These are phyloP conservation scores for Melanaphis sacchari DNA, from an alignment of 1,140 invertebrate species.

Conservation along the genomic window DNA sequence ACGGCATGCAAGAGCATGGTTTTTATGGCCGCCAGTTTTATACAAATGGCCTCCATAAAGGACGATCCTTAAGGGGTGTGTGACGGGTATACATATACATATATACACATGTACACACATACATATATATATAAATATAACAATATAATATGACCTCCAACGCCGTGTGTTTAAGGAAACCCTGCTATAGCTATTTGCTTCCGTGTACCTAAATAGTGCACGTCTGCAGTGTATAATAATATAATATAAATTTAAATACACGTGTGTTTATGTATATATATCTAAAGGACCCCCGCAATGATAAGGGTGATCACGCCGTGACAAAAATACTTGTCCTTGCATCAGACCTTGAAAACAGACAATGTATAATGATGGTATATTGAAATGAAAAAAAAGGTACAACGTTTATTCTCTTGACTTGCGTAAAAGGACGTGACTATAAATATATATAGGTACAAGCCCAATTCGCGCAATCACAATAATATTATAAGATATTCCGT, in stretches of 20 bases:
- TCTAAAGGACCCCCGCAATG: background rate
- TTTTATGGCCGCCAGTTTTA: conserved; percentile 38
- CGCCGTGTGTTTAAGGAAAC: conserved; percentile 32
- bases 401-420: background rate
- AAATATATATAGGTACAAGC: background rate
- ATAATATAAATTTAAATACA: background rate
- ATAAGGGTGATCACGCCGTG: background rate
- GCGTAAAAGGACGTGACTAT: background rate
- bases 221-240: background rate
- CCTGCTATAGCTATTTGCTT: conserved; percentile 1
- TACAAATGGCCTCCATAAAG: conserved; percentile 38
- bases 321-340: conserved; percentile 10
- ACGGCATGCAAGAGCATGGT: background rate
- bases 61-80: conserved; percentile 6
- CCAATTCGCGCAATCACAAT: background rate
- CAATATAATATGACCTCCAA: conserved; percentile 11
- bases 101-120: background rate
- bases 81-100: background rate
- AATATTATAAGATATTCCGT: background rate
- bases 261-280: background rate
- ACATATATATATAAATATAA: background rate
- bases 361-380: background rate
- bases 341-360: conserved; percentile 20
- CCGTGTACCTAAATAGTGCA: conserved; percentile 15
- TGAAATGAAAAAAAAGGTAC: background rate